phyloP scores from a whole-genome alignment of 2,113 vertebrate genomes.

The Gymnarchus niloticus region DNA sequence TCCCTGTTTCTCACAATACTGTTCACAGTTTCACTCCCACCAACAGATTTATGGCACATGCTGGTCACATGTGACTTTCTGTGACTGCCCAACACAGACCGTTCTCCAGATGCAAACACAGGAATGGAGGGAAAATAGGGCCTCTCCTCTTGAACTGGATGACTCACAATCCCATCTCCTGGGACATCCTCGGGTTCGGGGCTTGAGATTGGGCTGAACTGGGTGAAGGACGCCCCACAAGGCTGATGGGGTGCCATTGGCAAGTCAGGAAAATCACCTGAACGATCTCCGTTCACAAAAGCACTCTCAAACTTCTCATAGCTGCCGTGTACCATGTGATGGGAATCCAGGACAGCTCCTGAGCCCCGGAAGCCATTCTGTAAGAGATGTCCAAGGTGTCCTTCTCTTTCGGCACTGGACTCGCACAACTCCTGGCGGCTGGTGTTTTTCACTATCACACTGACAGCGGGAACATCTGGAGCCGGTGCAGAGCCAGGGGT shows the following conservation, averaged over 20 bases:
- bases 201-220: constrained; percentile 87
- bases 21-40: constrained; percentile 57
- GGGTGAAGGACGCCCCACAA: constrained; percentile 71
- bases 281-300: constrained; percentile 78
- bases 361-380: constrained; percentile 81
- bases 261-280: constrained; percentile 65
- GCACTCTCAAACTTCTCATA: constrained; percentile 75
- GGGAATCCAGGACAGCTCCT: constrained; percentile 58
- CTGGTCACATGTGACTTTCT: constrained; percentile 62
- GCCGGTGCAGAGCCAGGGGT: constrained; percentile 61
- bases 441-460: constrained; percentile 94
- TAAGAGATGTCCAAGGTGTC: constrained; percentile 61
- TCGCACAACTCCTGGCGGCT: constrained; percentile 83
- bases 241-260: constrained; percentile 60
- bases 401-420: constrained; percentile 64
- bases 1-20: constrained; percentile 36
- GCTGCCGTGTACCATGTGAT: constrained; percentile 46
- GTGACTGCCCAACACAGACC: constrained; percentile 63
- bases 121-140: constrained; percentile 67
- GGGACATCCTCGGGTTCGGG: constrained; percentile 74
- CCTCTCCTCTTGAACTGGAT: constrained; percentile 65
- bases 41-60: constrained; percentile 70
- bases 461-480: constrained; percentile 77
- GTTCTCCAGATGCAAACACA: constrained; percentile 58
- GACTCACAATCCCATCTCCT: constrained; percentile 59